Evolutionary conservation across 2,113 vertebrate species (phyloP).

Genomic region (Mesembrinibis cayennensis): DNA sequence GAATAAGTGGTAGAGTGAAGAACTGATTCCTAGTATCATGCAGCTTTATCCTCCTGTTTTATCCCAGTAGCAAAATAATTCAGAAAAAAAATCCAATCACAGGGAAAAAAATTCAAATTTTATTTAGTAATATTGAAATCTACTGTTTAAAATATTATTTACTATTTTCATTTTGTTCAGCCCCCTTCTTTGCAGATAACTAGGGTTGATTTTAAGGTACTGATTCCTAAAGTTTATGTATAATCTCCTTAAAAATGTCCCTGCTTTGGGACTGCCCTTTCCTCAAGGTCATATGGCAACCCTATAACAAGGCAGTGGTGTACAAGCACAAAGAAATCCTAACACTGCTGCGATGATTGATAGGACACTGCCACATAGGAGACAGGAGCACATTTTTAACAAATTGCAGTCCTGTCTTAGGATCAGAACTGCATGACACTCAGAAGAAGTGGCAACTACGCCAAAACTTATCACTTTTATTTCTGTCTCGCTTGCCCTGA

Average conservation of each 20-base stretch:
- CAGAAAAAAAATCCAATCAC: not conserved
- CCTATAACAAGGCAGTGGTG: not conserved
- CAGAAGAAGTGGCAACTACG: not conserved
- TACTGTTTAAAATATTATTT: not conserved
- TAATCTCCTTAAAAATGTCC: not conserved
- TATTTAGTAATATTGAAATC: not conserved
- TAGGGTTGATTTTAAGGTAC: not conserved
- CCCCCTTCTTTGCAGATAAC: not conserved
- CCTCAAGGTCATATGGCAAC: not conserved
- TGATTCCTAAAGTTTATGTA: not conserved
- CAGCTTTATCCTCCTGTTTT: not conserved
- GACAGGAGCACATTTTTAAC: slow-evolving; percentile 7
- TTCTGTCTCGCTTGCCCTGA: not conserved
- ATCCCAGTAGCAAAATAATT: not conserved
- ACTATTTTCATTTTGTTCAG: not conserved
- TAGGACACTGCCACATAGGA: not conserved
- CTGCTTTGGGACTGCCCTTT: not conserved
- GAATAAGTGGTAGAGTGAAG: not conserved
- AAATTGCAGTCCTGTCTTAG: slow-evolving; percentile 1
- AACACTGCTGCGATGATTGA: not conserved
- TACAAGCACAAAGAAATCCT: not conserved
- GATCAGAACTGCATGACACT: not conserved
- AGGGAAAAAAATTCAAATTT: not conserved
- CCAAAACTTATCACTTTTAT: not conserved
- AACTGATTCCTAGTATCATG: not conserved